Conservation (phyloP, 2,113 vertebrate species). For the Cariama cristata region DNA sequence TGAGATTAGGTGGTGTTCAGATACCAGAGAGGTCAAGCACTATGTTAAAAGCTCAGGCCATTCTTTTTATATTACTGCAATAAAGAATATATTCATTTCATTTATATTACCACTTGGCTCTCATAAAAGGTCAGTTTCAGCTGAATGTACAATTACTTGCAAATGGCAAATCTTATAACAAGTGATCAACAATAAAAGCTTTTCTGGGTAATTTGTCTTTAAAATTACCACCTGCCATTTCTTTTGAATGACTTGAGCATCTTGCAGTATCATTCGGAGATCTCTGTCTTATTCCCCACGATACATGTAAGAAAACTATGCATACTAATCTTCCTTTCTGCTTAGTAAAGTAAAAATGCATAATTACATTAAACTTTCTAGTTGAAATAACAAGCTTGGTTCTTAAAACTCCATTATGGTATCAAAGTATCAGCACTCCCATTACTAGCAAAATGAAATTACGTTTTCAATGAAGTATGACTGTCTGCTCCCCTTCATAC, state of each 20-base stretch:
- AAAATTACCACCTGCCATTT: slow-evolving; percentile 58
- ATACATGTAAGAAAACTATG: slow-evolving; percentile 24
- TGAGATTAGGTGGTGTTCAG: slow-evolving; percentile 62
- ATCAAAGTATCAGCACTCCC: slow-evolving; percentile 53
- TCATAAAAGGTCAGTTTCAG: slow-evolving; percentile 77
- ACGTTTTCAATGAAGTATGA: slow-evolving; percentile 48
- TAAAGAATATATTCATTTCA: slow-evolving; percentile 78
- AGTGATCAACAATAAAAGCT: slow-evolving; percentile 74
- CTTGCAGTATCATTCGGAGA: slow-evolving; percentile 21
- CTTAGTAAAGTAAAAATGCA: slow-evolving; percentile 62
- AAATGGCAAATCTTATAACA: slow-evolving; percentile 74
- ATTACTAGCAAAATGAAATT: slow-evolving; percentile 56
- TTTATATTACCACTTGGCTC: slow-evolving; percentile 72
- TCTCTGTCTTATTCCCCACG: background rate
- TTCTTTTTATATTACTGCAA: slow-evolving; percentile 74
- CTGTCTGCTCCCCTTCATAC: slow-evolving; percentile 18
- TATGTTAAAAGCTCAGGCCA: slow-evolving; percentile 70
- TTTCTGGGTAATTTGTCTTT: slow-evolving; percentile 71
- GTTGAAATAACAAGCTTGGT: slow-evolving; percentile 55
- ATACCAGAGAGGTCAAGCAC: slow-evolving; percentile 66
- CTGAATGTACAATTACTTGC: slow-evolving; percentile 72
- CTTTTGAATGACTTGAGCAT: slow-evolving; percentile 55
- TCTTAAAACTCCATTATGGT: slow-evolving; percentile 59
- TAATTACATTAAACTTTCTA: slow-evolving; percentile 62
- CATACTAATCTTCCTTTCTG: slow-evolving; percentile 26